A percentile compares a stretch with the other conserved stretches of the same genome.
These are phyloP conservation scores for Pocota personata DNA, from an alignment of 2,888 invertebrate genomes.

Conservation along the genomic window DNA sequence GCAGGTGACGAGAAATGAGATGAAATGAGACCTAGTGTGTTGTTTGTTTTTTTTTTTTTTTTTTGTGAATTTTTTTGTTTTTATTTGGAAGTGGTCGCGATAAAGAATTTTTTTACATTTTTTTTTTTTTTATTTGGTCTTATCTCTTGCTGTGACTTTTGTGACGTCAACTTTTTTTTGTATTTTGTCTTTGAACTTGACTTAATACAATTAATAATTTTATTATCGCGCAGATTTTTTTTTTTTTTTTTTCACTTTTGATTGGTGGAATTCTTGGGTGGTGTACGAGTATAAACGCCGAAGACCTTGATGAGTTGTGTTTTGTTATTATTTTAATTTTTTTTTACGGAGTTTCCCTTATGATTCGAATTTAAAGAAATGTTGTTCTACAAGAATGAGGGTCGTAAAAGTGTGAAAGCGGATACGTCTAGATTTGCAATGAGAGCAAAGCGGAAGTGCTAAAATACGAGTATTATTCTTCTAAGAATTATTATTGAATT, in stretches of 20 bases:
- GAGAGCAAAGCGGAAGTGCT: not conserved
- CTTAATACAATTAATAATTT: constrained; percentile 56
- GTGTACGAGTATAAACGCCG: constrained; percentile 11
- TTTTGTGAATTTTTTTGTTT: constrained; percentile 35
- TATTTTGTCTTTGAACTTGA: constrained; percentile 67
- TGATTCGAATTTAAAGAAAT: not conserved
- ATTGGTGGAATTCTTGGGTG: constrained; percentile 26
- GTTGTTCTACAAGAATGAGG: not conserved
- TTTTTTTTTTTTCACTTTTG: constrained; percentile 16
- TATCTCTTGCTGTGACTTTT: constrained; percentile 31
- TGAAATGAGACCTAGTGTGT: constrained; percentile 65
- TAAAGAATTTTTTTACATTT: constrained; percentile 49
- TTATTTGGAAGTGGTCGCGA: constrained; percentile 41
- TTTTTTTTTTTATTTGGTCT: constrained; percentile 12
- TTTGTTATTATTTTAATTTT: constrained; percentile 14
- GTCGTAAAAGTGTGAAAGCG: constrained; percentile 1
- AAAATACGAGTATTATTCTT: not conserved
- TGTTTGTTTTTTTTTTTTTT: constrained; percentile 28
- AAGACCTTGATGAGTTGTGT: constrained; percentile 29
- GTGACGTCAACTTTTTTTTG: constrained; percentile 39
- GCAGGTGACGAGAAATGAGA: constrained; percentile 64
- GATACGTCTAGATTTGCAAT: not conserved
- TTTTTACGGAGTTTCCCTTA: constrained; percentile 44
- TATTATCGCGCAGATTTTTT: constrained; percentile 33
- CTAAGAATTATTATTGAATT: not conserved